Evolutionary conservation across 2,113 vertebrate species (phyloP), one percentile per base, ranked within the genome.

Genomic region (Amphiprion ocellaris): DNA sequence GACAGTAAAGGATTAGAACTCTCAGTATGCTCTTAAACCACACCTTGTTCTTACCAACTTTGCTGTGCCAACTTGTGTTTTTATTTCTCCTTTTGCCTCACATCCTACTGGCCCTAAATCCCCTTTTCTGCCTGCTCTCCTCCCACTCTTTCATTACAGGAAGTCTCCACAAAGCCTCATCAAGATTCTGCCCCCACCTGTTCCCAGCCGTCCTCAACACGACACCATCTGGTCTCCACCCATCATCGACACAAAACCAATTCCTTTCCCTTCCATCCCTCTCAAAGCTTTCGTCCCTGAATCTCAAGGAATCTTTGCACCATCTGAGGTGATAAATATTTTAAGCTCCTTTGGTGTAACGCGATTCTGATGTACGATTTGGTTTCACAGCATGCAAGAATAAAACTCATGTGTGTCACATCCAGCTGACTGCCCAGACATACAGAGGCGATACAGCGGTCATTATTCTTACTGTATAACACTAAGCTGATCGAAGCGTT

Each of bases 401-500:
- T 8, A 9, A 19, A n/a, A 52, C 10, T 19, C 49, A 8, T 8
- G 41, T 12, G 41, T 15, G 41, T 44, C 41, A 44, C 6, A 15
- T 24, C 4, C 15, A 19, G 55, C 28, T 23, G n/a, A 21, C 37
- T 53, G 63, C 24, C 28, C 28, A 66, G 65, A 60, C 70, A 33
- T 28, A 11, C 16, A 79, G 44, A 4, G 59, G 73, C 50, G 71
- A 74, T 21, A 67, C 49, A 10, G 56, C 26, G 7, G 61, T 61
- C 33, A 60, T 71, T 72, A 76, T 61, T 61, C 37, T 50, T 11
- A 56, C 12, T 21, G 56, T 73, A 58, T 67, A 63, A 79, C 23
- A 28, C 37, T n/a, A 74, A 74, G 26, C 28, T 70, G 50, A 86
- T 65, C 60, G 68, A 70, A 16, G 9, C 3, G 1, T 68, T 82